phyloP scores from a whole-genome alignment of 2,888 invertebrate species.

The Eupithecia subfuscata region DNA sequence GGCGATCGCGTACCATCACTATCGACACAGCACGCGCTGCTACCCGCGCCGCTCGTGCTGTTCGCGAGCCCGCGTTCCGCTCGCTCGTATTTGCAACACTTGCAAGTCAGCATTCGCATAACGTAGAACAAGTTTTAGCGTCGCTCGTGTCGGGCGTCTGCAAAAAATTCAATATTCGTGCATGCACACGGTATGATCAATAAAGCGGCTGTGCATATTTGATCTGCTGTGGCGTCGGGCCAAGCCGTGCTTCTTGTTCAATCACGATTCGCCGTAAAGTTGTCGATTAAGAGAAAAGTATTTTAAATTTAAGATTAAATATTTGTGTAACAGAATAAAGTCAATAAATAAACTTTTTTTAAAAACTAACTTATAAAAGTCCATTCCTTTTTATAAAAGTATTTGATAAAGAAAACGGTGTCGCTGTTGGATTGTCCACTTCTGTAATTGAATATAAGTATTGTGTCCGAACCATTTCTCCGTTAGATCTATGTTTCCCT shows the following conservation, averaged over 20 bases:
- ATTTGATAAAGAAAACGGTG: constrained; percentile 52
- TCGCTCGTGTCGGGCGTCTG: constrained; percentile 13
- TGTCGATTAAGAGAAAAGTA: constrained; percentile 57
- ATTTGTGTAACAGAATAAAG: constrained; percentile 56
- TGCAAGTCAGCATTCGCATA: background rate
- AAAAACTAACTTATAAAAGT: constrained; percentile 54
- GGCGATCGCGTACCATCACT: constrained; percentile 34
- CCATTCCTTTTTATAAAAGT: constrained; percentile 67
- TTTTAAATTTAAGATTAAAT: constrained; percentile 55
- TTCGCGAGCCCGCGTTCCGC: constrained; percentile 14
- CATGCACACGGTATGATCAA: constrained; percentile 36
- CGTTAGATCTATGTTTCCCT: constrained; percentile 50
- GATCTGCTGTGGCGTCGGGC: constrained; percentile 28
- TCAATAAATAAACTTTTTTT: constrained; percentile 54
- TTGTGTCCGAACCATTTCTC: constrained; percentile 64
- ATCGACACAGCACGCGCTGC: constrained; percentile 34
- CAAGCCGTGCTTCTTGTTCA: constrained; percentile 39
- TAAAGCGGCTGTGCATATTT: constrained; percentile 49
- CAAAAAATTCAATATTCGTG: constrained; percentile 13
- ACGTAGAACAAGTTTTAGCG: background rate
- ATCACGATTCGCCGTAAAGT: constrained; percentile 46
- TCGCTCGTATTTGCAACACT: constrained; percentile 5
- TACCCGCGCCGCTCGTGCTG: constrained; percentile 9
- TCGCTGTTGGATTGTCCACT: constrained; percentile 73
- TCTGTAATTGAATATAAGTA: constrained; percentile 58